These are phyloP conservation scores for Heliopora coerulea DNA, from an alignment of 92 coral and sea anemone genomes.

Conservation along the genomic window DNA sequence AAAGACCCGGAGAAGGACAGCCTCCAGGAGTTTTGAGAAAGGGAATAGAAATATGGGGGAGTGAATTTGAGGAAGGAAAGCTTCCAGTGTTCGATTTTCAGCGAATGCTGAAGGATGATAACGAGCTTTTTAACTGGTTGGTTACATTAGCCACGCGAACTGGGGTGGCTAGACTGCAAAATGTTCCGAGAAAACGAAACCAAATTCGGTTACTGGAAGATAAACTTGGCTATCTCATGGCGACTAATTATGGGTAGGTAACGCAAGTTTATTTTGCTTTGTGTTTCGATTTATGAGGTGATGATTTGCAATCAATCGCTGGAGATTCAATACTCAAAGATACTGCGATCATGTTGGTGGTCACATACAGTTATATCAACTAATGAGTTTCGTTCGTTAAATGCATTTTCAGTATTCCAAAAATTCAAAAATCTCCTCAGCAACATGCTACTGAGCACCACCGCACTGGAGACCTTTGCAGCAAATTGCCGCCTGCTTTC, in stretches of 20 bases:
- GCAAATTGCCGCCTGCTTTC: no score
- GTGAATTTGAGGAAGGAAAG: conserved; percentile 14
- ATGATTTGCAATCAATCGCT: no score
- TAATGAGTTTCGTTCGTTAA: no score
- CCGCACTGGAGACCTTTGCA: no score
- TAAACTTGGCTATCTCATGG: conserved; percentile 16
- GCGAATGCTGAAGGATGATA: conserved; percentile 13
- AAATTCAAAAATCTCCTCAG: no score
- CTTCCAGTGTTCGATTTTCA: conserved; percentile 30
- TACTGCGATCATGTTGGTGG: no score
- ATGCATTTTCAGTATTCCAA: no score
- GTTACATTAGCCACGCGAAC: conserved; percentile 3
- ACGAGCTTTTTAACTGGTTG: conserved; percentile 21
- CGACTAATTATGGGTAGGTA: conserved; percentile 27
- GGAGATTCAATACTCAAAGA: no score
- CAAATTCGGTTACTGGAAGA: conserved; percentile 7
- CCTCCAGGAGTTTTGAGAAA: conserved; percentile 18
- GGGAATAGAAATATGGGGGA: conserved; percentile 20
- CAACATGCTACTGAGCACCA: no score
- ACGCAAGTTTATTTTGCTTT: not conserved
- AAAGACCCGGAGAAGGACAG: conserved; percentile 8
- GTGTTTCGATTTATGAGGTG: no score
- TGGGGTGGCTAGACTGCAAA: conserved; percentile 18
- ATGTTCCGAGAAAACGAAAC: not conserved
- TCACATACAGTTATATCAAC: no score